Percentiles rank a stretch among this genome's conserved stretches.
Conservation (phyloP, 2,797 vertebrate genomes). For the Aldrovandia affinis region DNA sequence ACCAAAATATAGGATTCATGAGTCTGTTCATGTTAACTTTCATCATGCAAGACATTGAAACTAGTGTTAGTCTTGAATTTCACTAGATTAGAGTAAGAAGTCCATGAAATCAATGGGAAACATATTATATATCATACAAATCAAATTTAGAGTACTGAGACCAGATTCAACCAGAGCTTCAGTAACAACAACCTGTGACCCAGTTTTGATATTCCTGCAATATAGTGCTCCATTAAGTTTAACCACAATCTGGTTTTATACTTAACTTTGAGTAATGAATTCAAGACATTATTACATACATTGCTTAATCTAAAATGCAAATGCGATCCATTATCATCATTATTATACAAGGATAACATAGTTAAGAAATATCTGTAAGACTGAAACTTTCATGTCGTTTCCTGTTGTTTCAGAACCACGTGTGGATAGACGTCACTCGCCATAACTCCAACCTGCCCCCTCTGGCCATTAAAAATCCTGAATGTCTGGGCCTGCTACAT, state of each 20-base stretch:
- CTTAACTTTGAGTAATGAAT: neutral
- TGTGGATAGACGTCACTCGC: constrained; percentile 89
- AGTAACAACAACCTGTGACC: neutral
- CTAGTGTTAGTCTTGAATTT: too few relatives aligned
- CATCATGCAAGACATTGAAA: too few relatives aligned
- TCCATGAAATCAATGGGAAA: neutral
- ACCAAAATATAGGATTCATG: too few relatives aligned
- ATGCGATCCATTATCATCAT: too few relatives aligned
- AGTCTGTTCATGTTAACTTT: too few relatives aligned
- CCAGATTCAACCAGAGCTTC: neutral
- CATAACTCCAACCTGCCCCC: constrained; percentile 88
- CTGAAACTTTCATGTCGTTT: neutral
- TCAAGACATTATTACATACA: neutral
- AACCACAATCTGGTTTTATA: neutral
- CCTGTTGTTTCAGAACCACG: constrained; percentile 78
- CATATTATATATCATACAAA: too few relatives aligned
- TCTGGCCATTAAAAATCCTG: constrained; percentile 87
- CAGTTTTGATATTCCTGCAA: neutral
- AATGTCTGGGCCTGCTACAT: constrained; percentile 88
- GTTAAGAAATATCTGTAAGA: neutral
- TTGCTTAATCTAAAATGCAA: neutral
- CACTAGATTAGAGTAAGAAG: too few relatives aligned
- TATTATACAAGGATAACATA: neutral
- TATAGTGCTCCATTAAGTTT: neutral
- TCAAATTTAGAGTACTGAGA: neutral